A percentile compares a stretch with the other conserved stretches of the same genome.
These are phyloP conservation scores for Pyrgilauda ruficollis DNA, from an alignment of 2,113 vertebrate species.

Conservation along the genomic window DNA sequence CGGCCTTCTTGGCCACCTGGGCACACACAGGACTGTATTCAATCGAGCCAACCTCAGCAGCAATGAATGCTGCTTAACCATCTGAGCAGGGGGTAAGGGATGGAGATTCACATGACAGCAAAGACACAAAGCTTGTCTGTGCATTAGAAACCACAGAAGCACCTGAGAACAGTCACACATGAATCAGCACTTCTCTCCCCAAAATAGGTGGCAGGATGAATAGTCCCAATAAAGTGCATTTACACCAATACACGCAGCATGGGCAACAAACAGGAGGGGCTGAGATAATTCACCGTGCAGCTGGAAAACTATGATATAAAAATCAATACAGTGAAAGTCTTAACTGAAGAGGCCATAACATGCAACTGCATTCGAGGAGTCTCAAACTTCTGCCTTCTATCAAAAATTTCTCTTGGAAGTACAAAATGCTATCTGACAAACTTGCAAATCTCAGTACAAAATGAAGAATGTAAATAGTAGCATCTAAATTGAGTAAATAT, in stretches of 20 bases:
- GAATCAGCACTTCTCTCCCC: neutral
- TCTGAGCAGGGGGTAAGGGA: neutral
- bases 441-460: neutral
- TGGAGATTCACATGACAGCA: neutral
- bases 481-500: neutral
- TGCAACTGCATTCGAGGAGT: neutral
- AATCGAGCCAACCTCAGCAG: neutral
- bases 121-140: neutral
- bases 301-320: neutral
- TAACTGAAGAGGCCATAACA: neutral
- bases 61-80: neutral
- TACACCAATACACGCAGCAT: neutral
- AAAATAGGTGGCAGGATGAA: neutral
- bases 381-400: neutral
- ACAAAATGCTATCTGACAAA: neutral
- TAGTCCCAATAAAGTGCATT: neutral
- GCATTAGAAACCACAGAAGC: neutral
- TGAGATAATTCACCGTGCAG: neutral
- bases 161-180: neutral
- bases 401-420: neutral
- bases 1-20: neutral
- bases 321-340: neutral
- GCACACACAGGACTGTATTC: fast-evolving
- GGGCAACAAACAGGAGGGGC: neutral
- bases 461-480: neutral